Evolutionary conservation across 35 echinoderm and acorn worm species (phyloP).

Genomic region (Stichopus chloronotus): DNA sequence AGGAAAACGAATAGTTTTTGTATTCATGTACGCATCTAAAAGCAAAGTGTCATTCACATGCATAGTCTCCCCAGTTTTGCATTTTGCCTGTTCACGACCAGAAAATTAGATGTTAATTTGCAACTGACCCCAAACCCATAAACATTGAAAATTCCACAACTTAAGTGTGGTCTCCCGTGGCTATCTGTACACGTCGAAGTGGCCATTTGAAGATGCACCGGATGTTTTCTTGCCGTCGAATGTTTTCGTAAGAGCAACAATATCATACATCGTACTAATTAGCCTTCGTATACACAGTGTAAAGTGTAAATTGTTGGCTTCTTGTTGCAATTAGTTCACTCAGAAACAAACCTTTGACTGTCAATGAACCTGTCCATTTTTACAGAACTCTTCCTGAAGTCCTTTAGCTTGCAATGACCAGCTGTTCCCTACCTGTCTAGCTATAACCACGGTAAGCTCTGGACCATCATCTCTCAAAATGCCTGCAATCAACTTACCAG

Average conservation of each 20-base stretch:
- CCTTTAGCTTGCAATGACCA: too few species aligned
- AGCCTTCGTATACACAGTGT: not conserved
- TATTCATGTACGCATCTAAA: too few species aligned
- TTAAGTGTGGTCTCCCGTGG: not conserved
- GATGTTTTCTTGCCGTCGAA: not conserved
- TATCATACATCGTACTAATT: not conserved
- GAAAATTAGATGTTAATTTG: too few species aligned
- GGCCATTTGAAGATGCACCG: not conserved
- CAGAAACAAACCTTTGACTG: not conserved
- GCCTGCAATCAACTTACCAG: too few species aligned
- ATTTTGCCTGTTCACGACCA: too few species aligned
- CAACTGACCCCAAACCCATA: too few species aligned
- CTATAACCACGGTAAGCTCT: too few species aligned
- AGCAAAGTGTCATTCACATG: too few species aligned
- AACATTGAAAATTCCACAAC: not conserved
- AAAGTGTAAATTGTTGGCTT: not conserved
- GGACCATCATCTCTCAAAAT: too few species aligned
- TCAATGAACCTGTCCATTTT: not conserved
- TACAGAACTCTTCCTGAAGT: not conserved
- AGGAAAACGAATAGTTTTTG: too few species aligned
- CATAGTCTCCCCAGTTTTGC: too few species aligned
- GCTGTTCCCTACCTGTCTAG: too few species aligned
- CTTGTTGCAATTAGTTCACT: not conserved
- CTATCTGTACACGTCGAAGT: not conserved
- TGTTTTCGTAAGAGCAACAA: not conserved